Percentiles rank a stretch among this genome's conserved stretches.
phyloP scores from a whole-genome alignment of 2,113 vertebrate species.

The Narcine bancroftii region DNA sequence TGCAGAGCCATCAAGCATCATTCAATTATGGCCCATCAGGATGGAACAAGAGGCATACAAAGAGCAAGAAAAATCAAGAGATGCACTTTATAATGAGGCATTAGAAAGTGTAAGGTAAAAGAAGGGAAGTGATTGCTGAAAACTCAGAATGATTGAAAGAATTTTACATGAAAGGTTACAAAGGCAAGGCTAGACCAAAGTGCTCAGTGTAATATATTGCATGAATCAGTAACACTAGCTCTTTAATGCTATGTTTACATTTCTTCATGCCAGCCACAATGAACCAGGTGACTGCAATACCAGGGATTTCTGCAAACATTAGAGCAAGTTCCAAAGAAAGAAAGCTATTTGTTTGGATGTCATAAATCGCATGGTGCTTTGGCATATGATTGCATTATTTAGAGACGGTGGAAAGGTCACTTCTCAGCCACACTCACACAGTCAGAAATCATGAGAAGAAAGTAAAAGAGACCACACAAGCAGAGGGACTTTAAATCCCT shows the following conservation, averaged over 20 bases:
- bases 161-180: background rate
- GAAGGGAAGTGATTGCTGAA: background rate
- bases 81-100: background rate
- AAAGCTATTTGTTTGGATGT: background rate
- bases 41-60: background rate
- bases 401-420: background rate
- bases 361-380: background rate
- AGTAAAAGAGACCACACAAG: background rate
- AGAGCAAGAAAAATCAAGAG: background rate
- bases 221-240: background rate
- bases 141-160: background rate
- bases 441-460: background rate
- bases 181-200: background rate
- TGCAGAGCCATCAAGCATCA: background rate
- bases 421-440: background rate
- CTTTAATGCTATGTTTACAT: background rate
- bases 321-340: background rate
- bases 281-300: background rate
- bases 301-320: background rate
- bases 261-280: background rate
- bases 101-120: background rate
- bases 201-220: background rate
- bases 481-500: background rate
- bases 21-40: background rate
- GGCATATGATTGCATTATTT: background rate